phyloP scores from a whole-genome alignment of 2,888 invertebrate species.

The Callinectes sapidus region DNA sequence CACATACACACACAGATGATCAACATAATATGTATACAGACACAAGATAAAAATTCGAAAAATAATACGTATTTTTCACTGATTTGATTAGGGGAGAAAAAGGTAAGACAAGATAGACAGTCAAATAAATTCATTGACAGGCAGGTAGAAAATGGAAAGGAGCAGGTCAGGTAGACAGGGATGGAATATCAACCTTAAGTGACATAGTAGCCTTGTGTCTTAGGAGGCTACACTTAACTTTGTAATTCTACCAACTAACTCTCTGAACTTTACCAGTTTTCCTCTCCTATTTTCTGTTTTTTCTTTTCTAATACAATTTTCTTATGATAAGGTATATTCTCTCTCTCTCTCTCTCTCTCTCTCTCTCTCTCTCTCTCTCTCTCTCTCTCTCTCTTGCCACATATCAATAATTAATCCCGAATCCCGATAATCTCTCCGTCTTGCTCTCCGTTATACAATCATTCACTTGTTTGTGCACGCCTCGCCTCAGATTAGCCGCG shows the following conservation, averaged over 20 bases:
- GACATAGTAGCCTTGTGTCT: not conserved
- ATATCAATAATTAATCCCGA: too few relatives aligned
- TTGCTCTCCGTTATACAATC: too few relatives aligned
- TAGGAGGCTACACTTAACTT: not conserved
- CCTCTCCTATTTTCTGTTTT: not conserved
- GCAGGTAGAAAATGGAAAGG: not conserved
- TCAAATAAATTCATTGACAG: too few relatives aligned
- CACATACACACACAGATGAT: not conserved
- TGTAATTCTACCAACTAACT: not conserved
- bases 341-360: not conserved
- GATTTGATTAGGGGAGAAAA: not conserved
- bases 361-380: not conserved
- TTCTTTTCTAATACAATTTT: not conserved
- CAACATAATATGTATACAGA: not conserved
- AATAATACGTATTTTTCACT: too few relatives aligned
- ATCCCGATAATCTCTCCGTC: too few relatives aligned
- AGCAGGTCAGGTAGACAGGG: not conserved
- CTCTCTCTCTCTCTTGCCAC: too few relatives aligned
- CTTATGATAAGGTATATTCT: not conserved
- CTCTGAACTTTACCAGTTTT: not conserved
- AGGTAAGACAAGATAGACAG: not conserved
- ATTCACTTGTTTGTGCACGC: too few relatives aligned
- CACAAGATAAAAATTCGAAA: not conserved
- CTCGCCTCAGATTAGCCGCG: too few relatives aligned
- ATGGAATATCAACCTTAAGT: not conserved